Evolutionary conservation across 2,113 vertebrate species (phyloP), one percentile per base, ranked within the genome.

Genomic region (Beaufortia kweichowensis): DNA sequence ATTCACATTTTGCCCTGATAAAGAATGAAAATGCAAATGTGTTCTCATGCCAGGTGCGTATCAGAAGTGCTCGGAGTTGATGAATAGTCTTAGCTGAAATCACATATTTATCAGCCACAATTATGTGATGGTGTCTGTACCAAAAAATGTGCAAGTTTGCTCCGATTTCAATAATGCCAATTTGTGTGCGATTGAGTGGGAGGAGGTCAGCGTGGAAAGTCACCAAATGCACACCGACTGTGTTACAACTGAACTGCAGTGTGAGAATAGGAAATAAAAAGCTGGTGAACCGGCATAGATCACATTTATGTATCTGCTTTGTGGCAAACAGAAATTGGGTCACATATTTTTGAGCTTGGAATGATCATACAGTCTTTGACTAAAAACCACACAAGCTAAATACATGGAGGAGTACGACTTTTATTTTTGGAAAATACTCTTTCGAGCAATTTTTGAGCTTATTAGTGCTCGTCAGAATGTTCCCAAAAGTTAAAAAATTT

Each of bases 1-100:
- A 70, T 73, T 82, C 63, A 46, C 39, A 68, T 64, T 73, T 75
- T 75, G 43, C 70, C 72, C 60, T 7, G 28, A 81, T 48, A 80
- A 68, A 63, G 74, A 79, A 81, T 62, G 67, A 77, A 78, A 77
- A 82, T 60, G 64, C 50, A n/a, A 68, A 35, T 83, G 57, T 14
- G 43, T 59, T 67, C 59, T 73, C 28, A 62, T 39, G 14, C 64
- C 59, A 53, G 56, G 64, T 48, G 33, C 6, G 17, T 71, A 71
- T 76, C 26, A 29, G 33, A 81, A 81, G 69, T 60, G 33, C 55
- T 60, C 53, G 19, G 69, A 43, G 55, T 72, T 60, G 55, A 72
- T 72, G 69, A 72, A 60, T 60, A 72, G 35, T 71, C 68, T 55
- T n/a, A n/a, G 50, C 23, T 57, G 14, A 26, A 24, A 57, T 71